Evolutionary conservation across 1,140 invertebrate species (phyloP), one percentile per base, ranked within the genome.

Genomic region (Agraylea sexmaculata): DNA sequence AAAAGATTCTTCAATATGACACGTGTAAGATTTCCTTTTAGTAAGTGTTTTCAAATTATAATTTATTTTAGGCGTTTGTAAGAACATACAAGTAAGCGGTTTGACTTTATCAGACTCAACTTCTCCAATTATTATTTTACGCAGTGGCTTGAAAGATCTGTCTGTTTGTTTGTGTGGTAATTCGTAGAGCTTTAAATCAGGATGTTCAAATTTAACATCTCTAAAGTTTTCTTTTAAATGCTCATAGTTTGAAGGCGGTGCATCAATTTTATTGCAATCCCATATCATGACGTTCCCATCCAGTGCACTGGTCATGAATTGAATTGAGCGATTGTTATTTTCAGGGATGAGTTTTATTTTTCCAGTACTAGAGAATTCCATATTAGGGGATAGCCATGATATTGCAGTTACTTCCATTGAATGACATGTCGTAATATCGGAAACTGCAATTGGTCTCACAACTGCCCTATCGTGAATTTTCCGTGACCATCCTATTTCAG

Each of bases 201-300:
- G 66, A 4, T 75, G 74, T 40, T 53, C 53, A 21, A 49, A 46
- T 18, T 15, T 4, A 16, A 45, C 21, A 4, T 4, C 53, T 40
- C 5, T 37, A 40, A 1, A 45, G 40, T 37, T 44, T 37, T 7
- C 40, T 37, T 10, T 19, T 15, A 0, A 38, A 47, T 38, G 40
- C 38, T 2, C 37, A 38, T 12, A 35, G 11, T 34, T 43, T 25
- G 25, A 15, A 19, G 15, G 31, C 11, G 18, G 21, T 13, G 40
- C 43, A n/a, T 50, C 49, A 23, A 42, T 31, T 10, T 47, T 56
- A 40, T 71, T 69, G 25, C 83, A 57, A 60, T 82, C 74, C 81
- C 81, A 85, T 52, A 81, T 74, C 41, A 74, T 67, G 21, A 84
- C 65, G 7, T 58, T 68, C 4, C 80, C 79, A 52, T 83, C 80